phyloP scores from a whole-genome alignment of 2,888 invertebrate genomes.

The Agriopis aurantiaria region DNA sequence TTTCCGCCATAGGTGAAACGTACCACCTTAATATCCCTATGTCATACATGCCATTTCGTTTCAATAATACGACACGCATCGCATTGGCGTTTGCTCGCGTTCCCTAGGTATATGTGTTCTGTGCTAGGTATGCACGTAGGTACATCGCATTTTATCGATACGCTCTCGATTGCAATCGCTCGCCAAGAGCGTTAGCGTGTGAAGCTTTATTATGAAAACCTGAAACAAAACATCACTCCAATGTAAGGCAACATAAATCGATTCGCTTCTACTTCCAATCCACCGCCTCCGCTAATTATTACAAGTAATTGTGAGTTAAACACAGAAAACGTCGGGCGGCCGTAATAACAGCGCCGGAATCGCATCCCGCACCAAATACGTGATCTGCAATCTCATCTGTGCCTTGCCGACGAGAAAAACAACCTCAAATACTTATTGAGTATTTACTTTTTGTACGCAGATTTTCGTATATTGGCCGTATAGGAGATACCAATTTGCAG shows the following conservation, averaged over 20 bases:
- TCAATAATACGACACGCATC: no score
- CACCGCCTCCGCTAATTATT: conserved; percentile 47
- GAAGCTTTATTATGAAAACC: background rate
- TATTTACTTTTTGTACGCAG: conserved; percentile 7
- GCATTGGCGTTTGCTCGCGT: no score
- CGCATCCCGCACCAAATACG: conserved; percentile 63
- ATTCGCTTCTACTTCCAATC: conserved; percentile 9
- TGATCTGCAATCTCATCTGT: conserved; percentile 63
- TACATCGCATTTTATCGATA: no score
- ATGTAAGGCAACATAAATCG: conserved; percentile 23
- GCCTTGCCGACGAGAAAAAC: conserved; percentile 25
- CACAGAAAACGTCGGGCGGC: conserved; percentile 41
- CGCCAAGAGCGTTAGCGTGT: no score
- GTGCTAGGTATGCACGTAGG: no score
- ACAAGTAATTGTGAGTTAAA: conserved; percentile 54
- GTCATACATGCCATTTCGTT: no score
- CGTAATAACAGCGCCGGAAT: conserved; percentile 62
- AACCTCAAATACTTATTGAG: conserved; percentile 25
- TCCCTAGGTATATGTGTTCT: no score
- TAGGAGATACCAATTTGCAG: background rate
- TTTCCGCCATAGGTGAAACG: no score
- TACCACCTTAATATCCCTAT: no score
- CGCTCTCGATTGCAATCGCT: no score
- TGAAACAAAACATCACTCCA: no score
- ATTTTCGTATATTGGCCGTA: background rate